Percentiles rank a stretch among this genome's conserved stretches.
phyloP scores from a whole-genome alignment of 2,797 vertebrate genomes.

The Loriculus beryllinus region DNA sequence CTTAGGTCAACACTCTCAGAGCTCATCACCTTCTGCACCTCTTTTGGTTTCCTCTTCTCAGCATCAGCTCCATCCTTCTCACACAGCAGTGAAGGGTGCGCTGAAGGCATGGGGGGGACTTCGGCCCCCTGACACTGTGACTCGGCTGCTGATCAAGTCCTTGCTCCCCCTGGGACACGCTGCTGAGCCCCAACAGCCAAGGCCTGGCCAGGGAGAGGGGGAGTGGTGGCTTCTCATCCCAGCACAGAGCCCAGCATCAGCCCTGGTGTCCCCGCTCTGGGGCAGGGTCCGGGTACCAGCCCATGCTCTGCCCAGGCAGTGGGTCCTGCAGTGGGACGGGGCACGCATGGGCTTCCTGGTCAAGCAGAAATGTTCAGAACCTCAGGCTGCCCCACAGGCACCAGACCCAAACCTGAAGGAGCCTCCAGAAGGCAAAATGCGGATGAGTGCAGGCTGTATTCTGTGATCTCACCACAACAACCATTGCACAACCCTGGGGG shows the following conservation, averaged over 20 bases:
- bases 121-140: fast-evolving
- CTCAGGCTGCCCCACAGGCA: fast-evolving
- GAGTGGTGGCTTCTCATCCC: background rate
- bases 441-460: background rate
- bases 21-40: background rate
- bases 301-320: no score
- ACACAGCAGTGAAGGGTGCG: fast-evolving
- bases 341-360: background rate
- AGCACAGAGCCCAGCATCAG: fast-evolving
- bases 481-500: background rate
- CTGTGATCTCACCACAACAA: background rate
- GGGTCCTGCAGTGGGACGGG: background rate
- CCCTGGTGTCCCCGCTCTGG: background rate
- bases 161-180: background rate
- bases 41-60: background rate
- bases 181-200: fast-evolving
- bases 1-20: background rate
- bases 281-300: background rate
- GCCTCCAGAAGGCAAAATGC: background rate
- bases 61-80: background rate
- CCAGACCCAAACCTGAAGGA: background rate
- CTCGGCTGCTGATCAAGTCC: fast-evolving
- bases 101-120: no score
- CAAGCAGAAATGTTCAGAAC: background rate
- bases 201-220: background rate